Evolutionary conservation across 2,888 invertebrate genomes (phyloP).

Genomic region (Cerastoderma edule): DNA sequence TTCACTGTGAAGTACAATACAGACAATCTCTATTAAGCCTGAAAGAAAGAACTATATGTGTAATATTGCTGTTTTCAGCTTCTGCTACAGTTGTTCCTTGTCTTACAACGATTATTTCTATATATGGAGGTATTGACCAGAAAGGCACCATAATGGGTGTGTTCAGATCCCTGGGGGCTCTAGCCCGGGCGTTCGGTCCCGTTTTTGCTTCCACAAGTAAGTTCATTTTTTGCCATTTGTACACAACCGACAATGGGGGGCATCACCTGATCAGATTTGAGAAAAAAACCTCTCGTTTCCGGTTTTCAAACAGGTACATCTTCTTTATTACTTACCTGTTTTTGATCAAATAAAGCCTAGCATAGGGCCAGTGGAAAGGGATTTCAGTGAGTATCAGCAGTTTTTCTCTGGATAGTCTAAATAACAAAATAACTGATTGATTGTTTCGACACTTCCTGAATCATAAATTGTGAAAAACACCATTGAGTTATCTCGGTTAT

Average conservation of each 20-base stretch:
- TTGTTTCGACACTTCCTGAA: no score
- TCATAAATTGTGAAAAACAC: no score
- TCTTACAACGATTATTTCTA: slow-evolving; percentile 95
- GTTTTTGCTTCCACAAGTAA: slow-evolving; percentile 92
- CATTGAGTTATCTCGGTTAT: no score
- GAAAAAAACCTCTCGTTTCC: no score
- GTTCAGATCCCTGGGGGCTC: slow-evolving; percentile 96
- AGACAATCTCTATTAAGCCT: no score
- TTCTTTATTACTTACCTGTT: not conserved
- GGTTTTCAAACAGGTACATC: not conserved
- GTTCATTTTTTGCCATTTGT: slow-evolving; percentile 24
- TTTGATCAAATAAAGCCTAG: not conserved
- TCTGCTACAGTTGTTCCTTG: slow-evolving; percentile 95
- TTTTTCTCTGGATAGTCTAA: no score
- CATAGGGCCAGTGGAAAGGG: not conserved
- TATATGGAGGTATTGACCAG: slow-evolving; percentile 90
- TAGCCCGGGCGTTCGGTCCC: slow-evolving; percentile 96
- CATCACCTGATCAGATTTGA: not conserved
- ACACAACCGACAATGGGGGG: not conserved
- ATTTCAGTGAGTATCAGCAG: not conserved
- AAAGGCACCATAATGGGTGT: slow-evolving; percentile 97
- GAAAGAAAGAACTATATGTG: no score
- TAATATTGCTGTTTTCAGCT: slow-evolving; percentile 83
- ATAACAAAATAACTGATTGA: no score
- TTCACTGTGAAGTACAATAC: no score